Percentiles rank a stretch among this genome's conserved stretches.
Conservation (phyloP, 2,888 invertebrate genomes). For the Augochlorella aurata region DNA sequence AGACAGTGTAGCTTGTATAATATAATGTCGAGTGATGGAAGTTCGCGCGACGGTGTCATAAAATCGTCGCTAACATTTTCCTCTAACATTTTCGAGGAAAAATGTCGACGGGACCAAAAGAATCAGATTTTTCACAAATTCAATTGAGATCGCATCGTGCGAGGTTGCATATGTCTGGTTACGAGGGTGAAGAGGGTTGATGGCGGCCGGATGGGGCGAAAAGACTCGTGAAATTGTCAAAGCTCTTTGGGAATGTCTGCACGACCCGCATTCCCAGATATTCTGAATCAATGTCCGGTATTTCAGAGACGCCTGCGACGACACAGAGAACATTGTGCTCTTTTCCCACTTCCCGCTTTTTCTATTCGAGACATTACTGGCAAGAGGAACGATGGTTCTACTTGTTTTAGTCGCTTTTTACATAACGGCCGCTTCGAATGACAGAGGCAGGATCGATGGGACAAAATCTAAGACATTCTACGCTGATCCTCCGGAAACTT, state of each 20-base stretch:
- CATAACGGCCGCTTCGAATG: neutral
- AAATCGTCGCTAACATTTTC: neutral
- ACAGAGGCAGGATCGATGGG: neutral
- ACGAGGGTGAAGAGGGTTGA: conserved; percentile 10
- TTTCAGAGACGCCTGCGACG: conserved; percentile 19
- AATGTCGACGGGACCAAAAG: neutral
- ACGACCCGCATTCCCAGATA: conserved; percentile 65
- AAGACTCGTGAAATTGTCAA: conserved; percentile 68
- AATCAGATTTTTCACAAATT: conserved; percentile 2
- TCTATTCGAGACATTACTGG: conserved; percentile 16
- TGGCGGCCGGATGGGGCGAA: conserved; percentile 35
- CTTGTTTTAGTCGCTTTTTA: conserved; percentile 1
- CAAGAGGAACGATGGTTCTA: conserved; percentile 58
- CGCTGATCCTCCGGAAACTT: neutral
- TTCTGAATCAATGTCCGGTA: conserved; percentile 49
- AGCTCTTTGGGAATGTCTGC: conserved; percentile 69
- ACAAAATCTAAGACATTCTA: neutral
- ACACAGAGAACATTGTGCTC: neutral
- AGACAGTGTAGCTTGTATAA: neutral
- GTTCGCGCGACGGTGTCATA: neutral
- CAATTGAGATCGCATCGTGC: neutral
- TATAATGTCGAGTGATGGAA: neutral
- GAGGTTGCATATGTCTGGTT: neutral
- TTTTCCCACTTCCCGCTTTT: neutral
- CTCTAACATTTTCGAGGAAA: neutral